These are phyloP conservation scores for Streblospio benedicti DNA, from an alignment of 1,140 invertebrate species.

Conservation along the genomic window DNA sequence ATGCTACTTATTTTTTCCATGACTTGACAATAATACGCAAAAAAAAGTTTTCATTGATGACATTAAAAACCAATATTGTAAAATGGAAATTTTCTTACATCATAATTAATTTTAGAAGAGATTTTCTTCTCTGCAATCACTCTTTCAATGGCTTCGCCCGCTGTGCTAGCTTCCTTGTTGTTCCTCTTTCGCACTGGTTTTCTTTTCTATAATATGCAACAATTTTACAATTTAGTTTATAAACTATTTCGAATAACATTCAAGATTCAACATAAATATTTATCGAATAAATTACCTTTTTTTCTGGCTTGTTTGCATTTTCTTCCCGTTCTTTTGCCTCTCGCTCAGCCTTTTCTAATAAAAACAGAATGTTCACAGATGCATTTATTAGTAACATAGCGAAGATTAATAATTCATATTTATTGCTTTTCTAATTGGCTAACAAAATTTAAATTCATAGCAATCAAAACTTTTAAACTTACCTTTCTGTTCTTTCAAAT, in stretches of 20 bases:
- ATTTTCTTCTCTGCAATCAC: conserved; percentile 91
- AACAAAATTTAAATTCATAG: too few species aligned
- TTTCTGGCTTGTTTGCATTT: conserved; percentile 42
- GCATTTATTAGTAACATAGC: background rate
- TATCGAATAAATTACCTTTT: conserved; percentile 33
- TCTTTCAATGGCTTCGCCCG: conserved; percentile 83
- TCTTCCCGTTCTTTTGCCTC: conserved; percentile 56
- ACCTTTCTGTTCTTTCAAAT: conserved; percentile 72
- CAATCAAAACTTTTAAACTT: too few species aligned
- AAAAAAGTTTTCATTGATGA: conserved; percentile 9
- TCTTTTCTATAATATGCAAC: conserved; percentile 4
- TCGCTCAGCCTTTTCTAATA: conserved; percentile 50
- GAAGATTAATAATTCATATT: too few species aligned
- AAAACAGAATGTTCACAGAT: too few species aligned
- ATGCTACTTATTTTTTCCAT: conserved; percentile 11
- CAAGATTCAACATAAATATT: background rate
- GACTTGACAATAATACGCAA: background rate
- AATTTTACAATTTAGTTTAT: too few species aligned
- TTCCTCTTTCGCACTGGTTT: background rate
- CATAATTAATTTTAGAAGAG: conserved; percentile 94
- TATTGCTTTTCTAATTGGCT: too few species aligned
- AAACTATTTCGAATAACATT: too few species aligned
- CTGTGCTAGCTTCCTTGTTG: conserved; percentile 57
- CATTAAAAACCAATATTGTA: background rate
- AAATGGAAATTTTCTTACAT: conserved; percentile 54